Base-by-base conservation (phyloP, 2,113 vertebrate genomes). In the Sapajus apella region DNA sequence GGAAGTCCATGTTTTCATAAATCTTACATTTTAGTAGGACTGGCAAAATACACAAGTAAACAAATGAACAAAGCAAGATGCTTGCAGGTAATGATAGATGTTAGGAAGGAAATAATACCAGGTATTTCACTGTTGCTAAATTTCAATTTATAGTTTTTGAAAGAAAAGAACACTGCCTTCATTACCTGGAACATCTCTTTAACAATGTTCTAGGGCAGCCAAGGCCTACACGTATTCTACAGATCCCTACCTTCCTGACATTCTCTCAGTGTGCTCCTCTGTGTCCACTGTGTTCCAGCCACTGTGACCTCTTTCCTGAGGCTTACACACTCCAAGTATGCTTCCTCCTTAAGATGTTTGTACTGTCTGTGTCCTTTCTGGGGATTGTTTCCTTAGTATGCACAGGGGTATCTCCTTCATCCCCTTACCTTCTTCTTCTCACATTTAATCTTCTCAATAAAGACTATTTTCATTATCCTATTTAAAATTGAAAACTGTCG, bases 361-460 rank as follows among this genome's bases (percentile, higher is more conserved):
- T 37, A 25, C 17, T 6, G 6, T 8, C 61, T 81, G 6, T 40
- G 5, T 14, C 23, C 40, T 93, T 58, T 56, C 35, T 61, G 66
- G 64, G n/a, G n/a, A 84, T 27, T 50, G 14, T 72, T 88, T 52
- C 37, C 45, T 50, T 25, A 32, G 17, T 82, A 8, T 8, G 13
- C 43, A 3, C 2, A 2, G 5, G 6, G 40, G 47, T 37, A 70
- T 27, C 5, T 45, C 4, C 35, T 17, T 64, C 7, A 35, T 0
- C 10, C 30, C 18, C 20, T 66, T n/a, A 27, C 1, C 13, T 43
- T 91, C 21, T 75, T 68, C 85, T 68, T 43, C 43, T 81, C 27
- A 81, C 16, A 81, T 18, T 85, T 81, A 68, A 80, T 70, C 87
- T 92, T 64, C 58, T 30, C 55, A 61, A 17, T 25, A 80, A 96